phyloP scores from a whole-genome alignment of 1,140 invertebrate genomes.

The Thalassaphorura encarpata region DNA sequence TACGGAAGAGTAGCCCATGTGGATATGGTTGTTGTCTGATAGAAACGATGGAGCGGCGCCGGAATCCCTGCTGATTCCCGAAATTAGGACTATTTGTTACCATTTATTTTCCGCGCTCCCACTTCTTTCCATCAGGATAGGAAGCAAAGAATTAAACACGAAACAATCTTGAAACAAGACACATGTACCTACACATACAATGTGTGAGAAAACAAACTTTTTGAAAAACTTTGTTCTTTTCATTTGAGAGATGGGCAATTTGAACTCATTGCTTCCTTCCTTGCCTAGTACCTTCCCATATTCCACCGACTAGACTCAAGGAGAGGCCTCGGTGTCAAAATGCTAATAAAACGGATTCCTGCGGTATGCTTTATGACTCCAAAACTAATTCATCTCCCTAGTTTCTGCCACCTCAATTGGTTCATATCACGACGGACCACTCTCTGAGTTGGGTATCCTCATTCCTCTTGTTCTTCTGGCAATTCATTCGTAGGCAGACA shows the following conservation, averaged over 20 bases:
- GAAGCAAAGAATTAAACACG: too few species aligned
- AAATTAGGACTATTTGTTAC: constrained; percentile 35
- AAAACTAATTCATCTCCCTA: constrained; percentile 5
- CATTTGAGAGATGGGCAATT: too few species aligned
- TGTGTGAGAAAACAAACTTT: not conserved
- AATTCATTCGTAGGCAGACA: too few species aligned
- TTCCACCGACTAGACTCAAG: too few species aligned
- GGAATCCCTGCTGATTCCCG: constrained; percentile 33
- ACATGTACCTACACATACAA: not conserved
- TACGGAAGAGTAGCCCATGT: too few species aligned
- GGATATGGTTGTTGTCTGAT: constrained; percentile 29
- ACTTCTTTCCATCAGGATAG: too few species aligned
- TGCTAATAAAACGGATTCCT: constrained; percentile 33
- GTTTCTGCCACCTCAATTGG: constrained; percentile 28
- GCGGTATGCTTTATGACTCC: constrained; percentile 30
- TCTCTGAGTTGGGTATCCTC: too few species aligned
- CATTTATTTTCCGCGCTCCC: constrained; percentile 4
- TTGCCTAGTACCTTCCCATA: too few species aligned
- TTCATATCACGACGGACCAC: constrained; percentile 29
- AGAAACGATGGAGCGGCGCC: constrained; percentile 31
- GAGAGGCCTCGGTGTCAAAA: constrained; percentile 32
- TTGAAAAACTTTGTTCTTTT: not conserved
- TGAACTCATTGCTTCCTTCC: too few species aligned
- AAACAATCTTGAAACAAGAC: too few species aligned
- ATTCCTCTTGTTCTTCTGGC: too few species aligned